phyloP scores from a whole-genome alignment of 2,797 vertebrate species.

The Xyrichtys novacula region DNA sequence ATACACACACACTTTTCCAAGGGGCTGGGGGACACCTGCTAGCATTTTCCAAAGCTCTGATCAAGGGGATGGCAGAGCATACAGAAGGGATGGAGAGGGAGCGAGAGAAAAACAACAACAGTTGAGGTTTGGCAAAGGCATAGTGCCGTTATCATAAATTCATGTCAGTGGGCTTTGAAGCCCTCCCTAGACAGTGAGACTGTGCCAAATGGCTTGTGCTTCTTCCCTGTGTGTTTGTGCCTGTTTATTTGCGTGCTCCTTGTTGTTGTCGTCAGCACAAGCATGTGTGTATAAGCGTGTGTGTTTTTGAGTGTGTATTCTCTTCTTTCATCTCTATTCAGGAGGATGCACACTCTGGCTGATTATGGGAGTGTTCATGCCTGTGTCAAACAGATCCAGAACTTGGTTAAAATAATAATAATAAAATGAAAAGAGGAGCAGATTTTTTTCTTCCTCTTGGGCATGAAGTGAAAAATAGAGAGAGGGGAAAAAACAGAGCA shows the following conservation, averaged over 20 bases:
- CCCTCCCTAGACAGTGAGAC: slow-evolving; percentile 82
- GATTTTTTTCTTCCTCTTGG: slow-evolving; percentile 58
- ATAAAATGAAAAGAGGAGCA: slow-evolving; percentile 38
- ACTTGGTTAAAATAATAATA: slow-evolving; percentile 70
- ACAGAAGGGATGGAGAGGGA: slow-evolving; percentile 72
- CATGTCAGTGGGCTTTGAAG: slow-evolving; percentile 90
- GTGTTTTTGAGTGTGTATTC: slow-evolving; percentile 64
- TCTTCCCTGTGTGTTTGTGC: slow-evolving; percentile 76
- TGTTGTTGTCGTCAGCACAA: slow-evolving; percentile 47
- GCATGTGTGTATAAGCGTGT: slow-evolving; percentile 30
- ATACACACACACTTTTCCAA: slow-evolving; percentile 69
- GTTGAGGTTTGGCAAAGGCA: slow-evolving; percentile 87
- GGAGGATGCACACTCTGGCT: slow-evolving; percentile 83
- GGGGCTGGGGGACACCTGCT: slow-evolving; percentile 86
- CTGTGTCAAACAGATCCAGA: slow-evolving; percentile 82
- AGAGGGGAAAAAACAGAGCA: slow-evolving; percentile 46
- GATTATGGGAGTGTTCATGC: slow-evolving; percentile 80
- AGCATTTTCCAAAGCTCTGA: slow-evolving; percentile 83
- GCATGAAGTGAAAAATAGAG: slow-evolving; percentile 51
- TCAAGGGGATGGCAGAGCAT: slow-evolving; percentile 82
- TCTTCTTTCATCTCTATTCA: slow-evolving; percentile 86
- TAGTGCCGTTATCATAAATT: slow-evolving; percentile 86
- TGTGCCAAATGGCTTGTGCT: slow-evolving; percentile 80
- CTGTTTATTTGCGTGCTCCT: slow-evolving; percentile 73
- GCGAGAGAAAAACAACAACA: slow-evolving; percentile 84